A percentile compares a stretch with the other conserved stretches of the same genome.
Evolutionary conservation across 2,888 invertebrate genomes (phyloP).

Genomic region (Folsomia manolachei): DNA sequence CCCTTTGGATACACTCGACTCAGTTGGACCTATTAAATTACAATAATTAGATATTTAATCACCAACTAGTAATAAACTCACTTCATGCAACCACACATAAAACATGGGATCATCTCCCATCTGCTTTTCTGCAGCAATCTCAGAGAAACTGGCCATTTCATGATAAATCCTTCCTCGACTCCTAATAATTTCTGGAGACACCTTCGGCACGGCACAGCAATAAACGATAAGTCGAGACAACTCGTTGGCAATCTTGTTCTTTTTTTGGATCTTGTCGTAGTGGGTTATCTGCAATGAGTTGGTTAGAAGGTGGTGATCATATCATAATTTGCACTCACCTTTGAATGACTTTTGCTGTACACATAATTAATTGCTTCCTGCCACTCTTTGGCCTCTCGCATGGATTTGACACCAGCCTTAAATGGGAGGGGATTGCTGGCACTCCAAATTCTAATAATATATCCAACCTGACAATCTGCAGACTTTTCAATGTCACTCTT

Average conservation of each 20-base stretch:
- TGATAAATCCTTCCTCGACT: conserved; percentile 71
- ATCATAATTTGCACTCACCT: conserved; percentile 3
- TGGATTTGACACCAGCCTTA: conserved; percentile 72
- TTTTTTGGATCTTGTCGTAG: conserved; percentile 75
- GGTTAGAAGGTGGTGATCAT: background rate
- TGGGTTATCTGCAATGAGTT: conserved; percentile 14
- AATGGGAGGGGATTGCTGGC: conserved; percentile 59
- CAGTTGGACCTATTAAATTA: conserved; percentile 64
- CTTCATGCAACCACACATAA: conserved; percentile 74
- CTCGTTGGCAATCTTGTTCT: conserved; percentile 85
- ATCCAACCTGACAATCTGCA: conserved; percentile 26
- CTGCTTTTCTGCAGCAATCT: conserved; percentile 85
- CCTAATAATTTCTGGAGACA: conserved; percentile 72
- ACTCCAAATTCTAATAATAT: conserved; percentile 27
- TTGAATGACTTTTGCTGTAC: background rate
- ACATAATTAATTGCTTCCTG: conserved; percentile 65
- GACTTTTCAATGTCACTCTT: conserved; percentile 35
- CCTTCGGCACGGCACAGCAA: conserved; percentile 67
- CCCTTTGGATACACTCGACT: conserved; percentile 80
- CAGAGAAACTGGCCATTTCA: conserved; percentile 97
- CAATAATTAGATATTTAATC: background rate
- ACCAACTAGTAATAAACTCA: conserved; percentile 45
- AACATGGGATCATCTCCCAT: conserved; percentile 73
- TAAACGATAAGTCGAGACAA: conserved; percentile 96
- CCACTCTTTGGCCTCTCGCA: conserved; percentile 83